Percentiles rank a stretch among this genome's conserved stretches.
These are phyloP conservation scores for Paratrypauchen microcephalus DNA, from an alignment of 2,797 vertebrate species.

Conservation along the genomic window DNA sequence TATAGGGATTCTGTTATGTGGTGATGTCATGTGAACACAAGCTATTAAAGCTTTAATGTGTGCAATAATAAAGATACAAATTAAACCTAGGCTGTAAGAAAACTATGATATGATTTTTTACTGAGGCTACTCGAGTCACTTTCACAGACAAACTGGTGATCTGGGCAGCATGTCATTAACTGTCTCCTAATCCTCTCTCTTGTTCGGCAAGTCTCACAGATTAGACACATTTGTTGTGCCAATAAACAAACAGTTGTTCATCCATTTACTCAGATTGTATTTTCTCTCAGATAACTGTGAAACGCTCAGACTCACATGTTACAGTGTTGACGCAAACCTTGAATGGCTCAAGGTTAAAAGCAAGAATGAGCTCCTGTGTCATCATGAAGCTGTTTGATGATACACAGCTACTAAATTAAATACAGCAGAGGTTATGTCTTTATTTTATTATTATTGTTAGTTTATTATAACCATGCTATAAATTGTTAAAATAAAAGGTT, in stretches of 20 bases:
- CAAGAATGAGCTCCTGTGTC: slow-evolving; percentile 42
- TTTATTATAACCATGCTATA: too few species aligned
- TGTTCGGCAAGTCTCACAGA: slow-evolving; percentile 44
- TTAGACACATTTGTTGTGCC: slow-evolving; percentile 42
- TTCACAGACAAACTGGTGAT: slow-evolving; percentile 15
- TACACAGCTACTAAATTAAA: slow-evolving; percentile 45
- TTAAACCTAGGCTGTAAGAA: neutral
- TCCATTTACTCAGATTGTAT: slow-evolving; percentile 39
- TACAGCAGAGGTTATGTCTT: slow-evolving; percentile 40
- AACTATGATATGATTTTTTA: neutral
- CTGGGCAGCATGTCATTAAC: slow-evolving; percentile 18
- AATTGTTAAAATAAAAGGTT: too few species aligned
- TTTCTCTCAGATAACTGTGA: slow-evolving; percentile 32
- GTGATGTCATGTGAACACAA: too few species aligned
- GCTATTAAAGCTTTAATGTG: too few species aligned
- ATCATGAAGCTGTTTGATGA: slow-evolving; percentile 36
- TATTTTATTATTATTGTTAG: slow-evolving; percentile 21
- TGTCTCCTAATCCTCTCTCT: slow-evolving; percentile 40
- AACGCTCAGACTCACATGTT: slow-evolving; percentile 33
- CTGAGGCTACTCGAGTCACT: neutral
- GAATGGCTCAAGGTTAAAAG: slow-evolving; percentile 56
- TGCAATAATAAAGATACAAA: neutral
- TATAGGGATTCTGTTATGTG: too few species aligned
- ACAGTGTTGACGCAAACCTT: slow-evolving; percentile 47
- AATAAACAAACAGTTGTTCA: slow-evolving; percentile 53